Evolutionary conservation across 2,113 vertebrate species (phyloP).

Genomic region (Hylia prasina): DNA sequence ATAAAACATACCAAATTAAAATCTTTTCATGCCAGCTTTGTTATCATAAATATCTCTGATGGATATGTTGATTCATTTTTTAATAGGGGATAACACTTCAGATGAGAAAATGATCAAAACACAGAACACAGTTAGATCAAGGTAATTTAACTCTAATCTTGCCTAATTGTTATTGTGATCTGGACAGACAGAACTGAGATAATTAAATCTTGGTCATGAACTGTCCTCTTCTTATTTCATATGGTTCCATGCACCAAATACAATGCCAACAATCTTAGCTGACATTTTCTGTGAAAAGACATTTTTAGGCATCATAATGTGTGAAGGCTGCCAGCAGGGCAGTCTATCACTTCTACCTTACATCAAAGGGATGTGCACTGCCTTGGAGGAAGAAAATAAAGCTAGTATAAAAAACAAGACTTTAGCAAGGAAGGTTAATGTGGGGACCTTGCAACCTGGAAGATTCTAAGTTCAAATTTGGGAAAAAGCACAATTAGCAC

Average conservation of each 20-base stretch:
- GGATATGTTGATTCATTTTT: not conserved
- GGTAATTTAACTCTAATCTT: conserved; percentile 24
- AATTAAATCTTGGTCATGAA: conserved; percentile 22
- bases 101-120: not conserved
- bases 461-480: not conserved
- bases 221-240: not conserved
- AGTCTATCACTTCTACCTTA: conserved; percentile 50
- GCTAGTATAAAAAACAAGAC: not conserved
- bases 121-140: not conserved
- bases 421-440: not conserved
- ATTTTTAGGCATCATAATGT: conserved; percentile 31
- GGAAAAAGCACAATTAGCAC: not conserved
- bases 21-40: not conserved
- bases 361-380: not conserved
- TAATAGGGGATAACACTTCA: not conserved
- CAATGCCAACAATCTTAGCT: not conserved
- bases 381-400: conserved; percentile 33
- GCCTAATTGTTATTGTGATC: not conserved
- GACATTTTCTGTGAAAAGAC: conserved; percentile 20
- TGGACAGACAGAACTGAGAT: not conserved
- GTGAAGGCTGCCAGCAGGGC: conserved; percentile 43
- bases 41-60: not conserved
- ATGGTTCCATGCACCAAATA: not conserved
- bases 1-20: not conserved
- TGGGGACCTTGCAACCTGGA: not conserved